A percentile compares a stretch with the other conserved stretches of the same genome.
Conservation (phyloP, 2,888 invertebrate genomes). For the Cantharis rufa region DNA sequence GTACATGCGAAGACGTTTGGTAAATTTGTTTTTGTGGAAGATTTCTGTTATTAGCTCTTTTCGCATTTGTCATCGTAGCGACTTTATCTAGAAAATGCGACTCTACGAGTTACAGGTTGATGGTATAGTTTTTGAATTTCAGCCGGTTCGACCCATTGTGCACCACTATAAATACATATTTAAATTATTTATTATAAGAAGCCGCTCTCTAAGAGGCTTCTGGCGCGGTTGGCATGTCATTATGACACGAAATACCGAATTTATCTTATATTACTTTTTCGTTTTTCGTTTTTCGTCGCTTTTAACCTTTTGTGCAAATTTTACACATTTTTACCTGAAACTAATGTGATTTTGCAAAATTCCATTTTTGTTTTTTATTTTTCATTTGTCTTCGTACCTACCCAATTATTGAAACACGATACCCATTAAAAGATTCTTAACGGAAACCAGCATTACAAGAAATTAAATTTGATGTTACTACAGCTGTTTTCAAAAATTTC, state of each 20-base stretch:
- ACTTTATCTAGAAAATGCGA: not conserved
- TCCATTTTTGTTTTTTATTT: too few species aligned
- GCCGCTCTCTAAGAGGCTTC: not conserved
- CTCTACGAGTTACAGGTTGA: not conserved
- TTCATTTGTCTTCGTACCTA: too few species aligned
- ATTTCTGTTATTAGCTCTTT: not conserved
- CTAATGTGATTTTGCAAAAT: too few species aligned
- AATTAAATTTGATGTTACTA: too few species aligned
- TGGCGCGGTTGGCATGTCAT: not conserved
- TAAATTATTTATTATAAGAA: not conserved
- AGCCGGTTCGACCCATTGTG: not conserved
- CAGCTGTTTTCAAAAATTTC: too few species aligned
- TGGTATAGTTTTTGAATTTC: not conserved
- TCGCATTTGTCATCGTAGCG: not conserved
- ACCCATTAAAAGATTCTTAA: too few species aligned
- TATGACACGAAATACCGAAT: not conserved
- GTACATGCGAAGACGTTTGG: not conserved
- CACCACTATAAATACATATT: not conserved
- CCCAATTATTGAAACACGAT: too few species aligned
- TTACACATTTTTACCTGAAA: too few species aligned
- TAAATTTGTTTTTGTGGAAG: not conserved
- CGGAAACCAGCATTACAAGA: too few species aligned
- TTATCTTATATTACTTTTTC: not conserved
- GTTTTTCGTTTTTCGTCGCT: not conserved
- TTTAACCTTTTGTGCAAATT: not conserved